Evolutionary conservation across 2,888 invertebrate species (phyloP).

Genomic region (Apomyelois bistriatella): DNA sequence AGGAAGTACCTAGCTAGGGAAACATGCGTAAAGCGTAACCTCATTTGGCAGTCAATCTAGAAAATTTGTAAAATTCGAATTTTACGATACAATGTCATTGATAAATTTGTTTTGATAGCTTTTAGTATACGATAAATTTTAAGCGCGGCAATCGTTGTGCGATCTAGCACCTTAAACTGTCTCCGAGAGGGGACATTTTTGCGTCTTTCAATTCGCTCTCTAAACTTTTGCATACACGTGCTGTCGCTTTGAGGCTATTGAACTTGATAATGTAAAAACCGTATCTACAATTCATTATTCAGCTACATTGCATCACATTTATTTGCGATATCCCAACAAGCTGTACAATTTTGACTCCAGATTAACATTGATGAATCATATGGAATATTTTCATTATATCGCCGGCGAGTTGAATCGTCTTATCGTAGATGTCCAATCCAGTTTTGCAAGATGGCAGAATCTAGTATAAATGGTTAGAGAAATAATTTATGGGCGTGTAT

Average conservation of each 20-base stretch:
- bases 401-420: slow-evolving; percentile 4
- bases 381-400: slow-evolving; percentile 15
- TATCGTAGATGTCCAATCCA: slow-evolving; percentile 35
- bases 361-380: slow-evolving; percentile 39
- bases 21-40: slow-evolving; percentile 38
- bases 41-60: slow-evolving; percentile 51
- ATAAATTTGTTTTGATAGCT: slow-evolving; percentile 68
- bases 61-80: slow-evolving; percentile 37
- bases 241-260: slow-evolving; percentile 72
- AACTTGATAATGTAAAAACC: slow-evolving; percentile 76
- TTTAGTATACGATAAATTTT: slow-evolving; percentile 65
- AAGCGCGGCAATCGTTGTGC: slow-evolving; percentile 40
- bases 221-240: slow-evolving; percentile 77
- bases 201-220: slow-evolving; percentile 46
- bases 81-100: slow-evolving; percentile 58
- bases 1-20: slow-evolving; percentile 40
- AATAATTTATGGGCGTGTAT: slow-evolving; percentile 61
- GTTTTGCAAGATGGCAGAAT: slow-evolving; percentile 42
- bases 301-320: slow-evolving; percentile 66
- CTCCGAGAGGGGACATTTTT: slow-evolving; percentile 54
- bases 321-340: slow-evolving; percentile 40
- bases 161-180: slow-evolving; percentile 66
- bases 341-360: slow-evolving; percentile 31
- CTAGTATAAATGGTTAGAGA: slow-evolving; percentile 33
- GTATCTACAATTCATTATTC: slow-evolving; percentile 63